Evolutionary conservation across 1,140 invertebrate genomes (phyloP).

Genomic region (Zaprionus taronus): DNA sequence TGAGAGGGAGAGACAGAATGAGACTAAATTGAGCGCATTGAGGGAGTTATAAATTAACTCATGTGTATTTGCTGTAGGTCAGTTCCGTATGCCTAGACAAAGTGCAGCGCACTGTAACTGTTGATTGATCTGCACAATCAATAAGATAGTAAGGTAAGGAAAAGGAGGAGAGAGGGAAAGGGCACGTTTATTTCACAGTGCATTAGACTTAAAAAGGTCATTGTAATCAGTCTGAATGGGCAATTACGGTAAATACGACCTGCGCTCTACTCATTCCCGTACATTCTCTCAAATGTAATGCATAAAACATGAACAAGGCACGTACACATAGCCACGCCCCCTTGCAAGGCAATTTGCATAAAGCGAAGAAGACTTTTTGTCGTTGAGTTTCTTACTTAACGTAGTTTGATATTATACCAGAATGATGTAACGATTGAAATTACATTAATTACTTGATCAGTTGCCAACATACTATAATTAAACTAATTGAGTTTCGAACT

Average conservation of each 20-base stretch:
- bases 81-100: conserved; percentile 46
- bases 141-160: not conserved
- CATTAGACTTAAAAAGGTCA: conserved; percentile 5
- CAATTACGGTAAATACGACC: conserved; percentile 9
- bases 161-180: not conserved
- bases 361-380: not conserved
- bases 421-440: not conserved
- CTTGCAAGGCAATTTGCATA: conserved; percentile 4
- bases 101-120: conserved; percentile 8
- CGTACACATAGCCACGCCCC: not conserved
- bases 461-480: not conserved
- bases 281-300: not conserved
- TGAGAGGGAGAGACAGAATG: conserved; percentile 12
- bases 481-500: conserved; percentile 9
- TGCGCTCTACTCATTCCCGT: not conserved
- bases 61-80: conserved; percentile 60
- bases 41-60: conserved; percentile 37
- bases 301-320: not conserved
- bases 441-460: conserved; percentile 3
- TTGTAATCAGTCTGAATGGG: conserved; percentile 7
- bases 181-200: not conserved
- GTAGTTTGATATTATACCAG: not conserved
- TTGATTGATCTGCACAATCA: conserved; percentile 2
- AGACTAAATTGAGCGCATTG: conserved; percentile 2
- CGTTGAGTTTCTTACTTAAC: not conserved